Conservation (phyloP, 2,888 invertebrate genomes). For the Hecatera dysodea region DNA sequence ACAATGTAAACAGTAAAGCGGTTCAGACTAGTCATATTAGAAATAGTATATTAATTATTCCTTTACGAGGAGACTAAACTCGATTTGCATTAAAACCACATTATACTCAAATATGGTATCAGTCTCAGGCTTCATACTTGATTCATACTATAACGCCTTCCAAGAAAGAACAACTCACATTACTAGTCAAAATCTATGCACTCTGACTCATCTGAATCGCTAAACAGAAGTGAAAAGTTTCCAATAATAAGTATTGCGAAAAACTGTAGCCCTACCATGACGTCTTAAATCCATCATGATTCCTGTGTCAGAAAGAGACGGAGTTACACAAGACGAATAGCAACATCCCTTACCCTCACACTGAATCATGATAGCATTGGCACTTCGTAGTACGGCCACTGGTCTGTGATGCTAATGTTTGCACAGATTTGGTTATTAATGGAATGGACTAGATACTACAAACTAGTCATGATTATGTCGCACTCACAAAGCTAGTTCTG, state of each 20-base stretch:
- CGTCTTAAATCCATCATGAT: too few relatives aligned
- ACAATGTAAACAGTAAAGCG: too few relatives aligned
- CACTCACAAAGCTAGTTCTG: too few relatives aligned
- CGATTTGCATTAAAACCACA: conserved; percentile 18
- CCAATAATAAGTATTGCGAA: conserved; percentile 2
- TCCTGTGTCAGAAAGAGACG: too few relatives aligned
- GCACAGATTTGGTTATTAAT: background rate
- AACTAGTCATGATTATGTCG: too few relatives aligned
- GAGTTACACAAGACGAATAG: too few relatives aligned
- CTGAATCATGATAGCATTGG: too few relatives aligned
- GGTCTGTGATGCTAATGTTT: conserved; percentile 13
- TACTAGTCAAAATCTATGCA: conserved; percentile 10
- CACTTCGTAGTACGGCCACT: too few relatives aligned
- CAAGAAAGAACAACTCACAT: conserved; percentile 36
- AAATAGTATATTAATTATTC: background rate
- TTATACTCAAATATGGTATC: conserved; percentile 49
- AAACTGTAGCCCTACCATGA: too few relatives aligned
- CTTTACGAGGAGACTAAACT: background rate
- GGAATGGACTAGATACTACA: conserved; percentile 10
- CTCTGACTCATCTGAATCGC: conserved; percentile 49
- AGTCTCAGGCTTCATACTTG: conserved; percentile 21
- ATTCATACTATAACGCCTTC: conserved; percentile 49
- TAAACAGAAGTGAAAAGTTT: conserved; percentile 35
- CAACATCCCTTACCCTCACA: too few relatives aligned
- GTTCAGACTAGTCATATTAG: background rate